A percentile compares a stretch with the other conserved stretches of the same genome.
Evolutionary conservation across 2,113 vertebrate species (phyloP).

Genomic region (Apodemus speciosus): DNA sequence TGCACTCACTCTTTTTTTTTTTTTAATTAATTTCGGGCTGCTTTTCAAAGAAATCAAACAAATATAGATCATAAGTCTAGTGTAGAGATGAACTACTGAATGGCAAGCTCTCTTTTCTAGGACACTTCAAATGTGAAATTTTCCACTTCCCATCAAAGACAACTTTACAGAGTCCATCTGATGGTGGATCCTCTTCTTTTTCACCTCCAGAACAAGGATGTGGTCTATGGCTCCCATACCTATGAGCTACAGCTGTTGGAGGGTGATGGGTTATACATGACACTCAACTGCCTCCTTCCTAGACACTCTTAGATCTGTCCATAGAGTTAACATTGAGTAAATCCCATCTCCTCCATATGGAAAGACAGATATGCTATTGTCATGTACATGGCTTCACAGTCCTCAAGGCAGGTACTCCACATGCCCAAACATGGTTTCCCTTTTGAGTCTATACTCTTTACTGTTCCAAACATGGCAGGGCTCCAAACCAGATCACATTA

Average conservation of each 20-base stretch:
- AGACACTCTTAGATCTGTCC: neutral
- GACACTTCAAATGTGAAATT: neutral
- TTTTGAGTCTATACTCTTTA: neutral
- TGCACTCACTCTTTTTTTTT: neutral
- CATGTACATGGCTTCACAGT: neutral
- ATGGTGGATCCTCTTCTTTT: accelerated
- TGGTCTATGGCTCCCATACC: neutral
- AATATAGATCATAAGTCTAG: neutral
- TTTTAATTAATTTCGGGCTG: neutral
- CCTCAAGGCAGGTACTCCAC: neutral
- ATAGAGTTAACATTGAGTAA: neutral
- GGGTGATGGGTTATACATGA: neutral
- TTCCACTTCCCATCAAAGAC: neutral
- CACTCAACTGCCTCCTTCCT: neutral
- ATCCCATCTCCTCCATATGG: neutral
- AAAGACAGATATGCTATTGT: neutral
- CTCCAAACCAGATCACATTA: neutral
- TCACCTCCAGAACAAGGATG: neutral
- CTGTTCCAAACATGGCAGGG: neutral
- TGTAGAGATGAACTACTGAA: neutral
- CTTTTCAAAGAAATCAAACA: slow-evolving; percentile 45
- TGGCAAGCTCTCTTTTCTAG: neutral
- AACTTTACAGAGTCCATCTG: neutral
- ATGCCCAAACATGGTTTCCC: neutral
- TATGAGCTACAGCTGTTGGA: no score